Evolutionary conservation across 2,888 invertebrate species (phyloP), one percentile per base, ranked within the genome.

Genomic region (Amphipyra tragopoginis): DNA sequence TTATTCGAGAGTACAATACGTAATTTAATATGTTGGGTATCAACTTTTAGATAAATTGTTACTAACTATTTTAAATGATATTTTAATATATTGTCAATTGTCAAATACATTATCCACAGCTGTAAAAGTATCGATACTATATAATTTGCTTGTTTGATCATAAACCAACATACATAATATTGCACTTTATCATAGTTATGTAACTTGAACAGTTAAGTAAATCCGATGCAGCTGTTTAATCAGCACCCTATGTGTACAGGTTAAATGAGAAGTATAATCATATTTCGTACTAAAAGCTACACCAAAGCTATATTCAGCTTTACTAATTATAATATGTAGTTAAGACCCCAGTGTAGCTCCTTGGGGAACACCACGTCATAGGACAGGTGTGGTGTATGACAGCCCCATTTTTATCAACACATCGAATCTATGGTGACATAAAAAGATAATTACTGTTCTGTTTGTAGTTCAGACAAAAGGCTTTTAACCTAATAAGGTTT

Each of bases 401-500:
- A 66, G 55, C 60, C 72, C 44, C 49, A 53, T 75, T 76, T 56
- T 83, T 83, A 85, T 82, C 80, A 79, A 67, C 63, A 15, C 65
- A 75, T 59, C 44, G 77, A 65, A 83, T 83, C 81, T 78, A 81
- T 75, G 73, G 75, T 77, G 79, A 72, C 84, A 81, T 82, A 80
- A 82, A 81, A 77, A 66, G 71, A 77, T 83, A 87, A 86, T 88
- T 85, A 81, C 75, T 59, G 60, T 72, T 69, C 55, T 73, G 75
- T 73, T 72, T 53, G 68, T 59, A 48, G 65, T 67, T 71, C 57
- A 65, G 68, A 72, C 75, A 59, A 71, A 58, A 57, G 51, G 82
- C 86, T 88, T 86, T 87, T 85, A 85, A 77, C 73, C 63, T 87
- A 86, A 88, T 86, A 77, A 63, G 62, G 63, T 72, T 60, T 49